Conservation (phyloP, 2,113 vertebrate genomes). For the Thalassoma bifasciatum region DNA sequence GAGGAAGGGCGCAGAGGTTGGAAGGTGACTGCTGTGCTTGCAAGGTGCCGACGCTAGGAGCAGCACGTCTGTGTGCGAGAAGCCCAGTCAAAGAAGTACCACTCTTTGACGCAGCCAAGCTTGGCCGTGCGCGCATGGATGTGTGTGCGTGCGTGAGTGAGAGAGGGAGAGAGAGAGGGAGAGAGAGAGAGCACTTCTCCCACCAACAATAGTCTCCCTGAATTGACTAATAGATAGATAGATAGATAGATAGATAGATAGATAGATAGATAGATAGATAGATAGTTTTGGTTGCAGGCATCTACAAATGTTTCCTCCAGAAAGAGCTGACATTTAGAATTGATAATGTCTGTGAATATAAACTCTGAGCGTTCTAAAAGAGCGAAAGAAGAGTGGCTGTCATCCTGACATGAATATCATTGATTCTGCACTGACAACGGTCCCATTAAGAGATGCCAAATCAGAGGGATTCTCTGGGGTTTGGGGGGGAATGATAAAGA, state of each 20-base stretch:
- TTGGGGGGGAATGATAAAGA: conserved; percentile 43
- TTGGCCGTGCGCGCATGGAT: neutral
- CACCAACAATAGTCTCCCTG: neutral
- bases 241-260: conserved; percentile 29
- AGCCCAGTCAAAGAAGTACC: conserved; percentile 57
- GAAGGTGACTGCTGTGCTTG: conserved; percentile 82
- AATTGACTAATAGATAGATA: conserved; percentile 2
- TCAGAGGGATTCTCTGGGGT: conserved; percentile 45
- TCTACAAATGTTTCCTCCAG: conserved; percentile 4
- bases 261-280: conserved; percentile 33
- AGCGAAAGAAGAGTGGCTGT: conserved; percentile 14
- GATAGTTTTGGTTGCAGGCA: conserved; percentile 12
- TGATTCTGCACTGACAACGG: conserved; percentile 35
- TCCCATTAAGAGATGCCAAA: conserved; percentile 57
- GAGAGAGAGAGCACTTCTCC: neutral
- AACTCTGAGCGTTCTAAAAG: conserved; percentile 30
- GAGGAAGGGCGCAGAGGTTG: conserved; percentile 79
- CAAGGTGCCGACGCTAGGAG: conserved; percentile 79
- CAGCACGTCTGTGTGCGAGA: conserved; percentile 70
- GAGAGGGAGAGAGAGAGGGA: neutral
- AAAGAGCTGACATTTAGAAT: conserved; percentile 55
- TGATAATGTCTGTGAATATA: conserved; percentile 23
- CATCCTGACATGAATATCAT: conserved; percentile 49
- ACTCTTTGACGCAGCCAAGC: conserved; percentile 68
- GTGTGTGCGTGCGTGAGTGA: neutral